A percentile compares a stretch with the other conserved stretches of the same genome.
Conservation (phyloP, 2,113 vertebrate species). For the Antigone vipio region DNA sequence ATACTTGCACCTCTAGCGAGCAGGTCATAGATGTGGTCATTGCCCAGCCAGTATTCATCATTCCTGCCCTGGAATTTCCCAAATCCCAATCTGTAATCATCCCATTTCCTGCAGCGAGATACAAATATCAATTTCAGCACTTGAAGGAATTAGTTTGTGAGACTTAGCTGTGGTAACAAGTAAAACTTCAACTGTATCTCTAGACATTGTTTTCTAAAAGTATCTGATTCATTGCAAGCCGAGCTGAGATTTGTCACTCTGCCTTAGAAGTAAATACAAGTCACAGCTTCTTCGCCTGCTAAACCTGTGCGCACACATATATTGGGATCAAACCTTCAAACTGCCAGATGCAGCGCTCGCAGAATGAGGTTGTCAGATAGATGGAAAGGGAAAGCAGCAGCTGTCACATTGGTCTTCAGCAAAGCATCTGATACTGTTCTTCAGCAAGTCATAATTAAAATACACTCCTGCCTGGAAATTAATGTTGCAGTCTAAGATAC, state of each 20-base stretch:
- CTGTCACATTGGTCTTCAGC: neutral
- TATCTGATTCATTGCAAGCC: neutral
- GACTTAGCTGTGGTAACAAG: neutral
- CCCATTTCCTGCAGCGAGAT: conserved; percentile 81
- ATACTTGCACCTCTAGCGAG: conserved; percentile 74
- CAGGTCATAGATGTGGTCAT: conserved; percentile 82
- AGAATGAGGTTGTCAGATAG: neutral
- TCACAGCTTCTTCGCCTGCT: neutral
- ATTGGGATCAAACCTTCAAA: neutral
- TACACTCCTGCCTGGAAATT: neutral
- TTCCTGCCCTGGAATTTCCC: conserved; percentile 84
- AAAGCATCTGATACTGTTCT: neutral
- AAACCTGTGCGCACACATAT: neutral
- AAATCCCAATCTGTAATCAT: conserved; percentile 88
- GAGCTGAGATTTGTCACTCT: neutral
- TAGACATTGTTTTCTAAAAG: neutral
- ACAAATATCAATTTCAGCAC: neutral
- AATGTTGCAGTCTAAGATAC: neutral
- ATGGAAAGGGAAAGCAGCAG: neutral
- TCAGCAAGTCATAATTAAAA: neutral
- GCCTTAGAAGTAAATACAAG: neutral
- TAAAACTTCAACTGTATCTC: neutral
- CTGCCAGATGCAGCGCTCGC: neutral
- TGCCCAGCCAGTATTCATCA: conserved; percentile 92
- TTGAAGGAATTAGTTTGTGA: neutral